These are phyloP conservation scores for Nemurella pictetii DNA, from an alignment of 2,888 invertebrate genomes.

Conservation along the genomic window DNA sequence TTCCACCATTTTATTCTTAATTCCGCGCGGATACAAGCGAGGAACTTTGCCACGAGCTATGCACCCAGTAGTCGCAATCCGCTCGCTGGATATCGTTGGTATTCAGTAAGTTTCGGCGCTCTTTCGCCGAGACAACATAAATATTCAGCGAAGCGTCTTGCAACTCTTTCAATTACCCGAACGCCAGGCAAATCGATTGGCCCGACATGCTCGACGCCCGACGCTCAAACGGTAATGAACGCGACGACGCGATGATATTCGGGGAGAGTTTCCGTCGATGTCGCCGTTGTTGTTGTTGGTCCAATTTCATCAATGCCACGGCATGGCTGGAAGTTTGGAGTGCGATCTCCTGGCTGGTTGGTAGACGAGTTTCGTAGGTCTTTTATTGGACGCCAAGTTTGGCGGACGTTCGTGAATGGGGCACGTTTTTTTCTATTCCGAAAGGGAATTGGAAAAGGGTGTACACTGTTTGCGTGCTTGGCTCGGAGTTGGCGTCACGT, in stretches of 20 bases:
- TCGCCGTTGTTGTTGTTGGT: background rate
- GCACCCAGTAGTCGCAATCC: no score
- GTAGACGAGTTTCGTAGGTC: no score
- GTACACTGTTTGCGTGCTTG: no score
- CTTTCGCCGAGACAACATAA: background rate
- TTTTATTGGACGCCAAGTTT: no score
- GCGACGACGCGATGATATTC: background rate
- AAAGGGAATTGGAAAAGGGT: no score
- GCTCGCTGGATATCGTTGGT: background rate
- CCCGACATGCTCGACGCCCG: background rate
- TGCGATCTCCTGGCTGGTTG: no score
- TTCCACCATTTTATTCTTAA: background rate
- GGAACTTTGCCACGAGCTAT: background rate
- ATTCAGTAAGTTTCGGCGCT: background rate
- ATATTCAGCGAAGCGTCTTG: background rate
- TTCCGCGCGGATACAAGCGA: background rate
- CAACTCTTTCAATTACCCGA: background rate
- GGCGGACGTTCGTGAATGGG: no score
- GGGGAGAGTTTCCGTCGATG: background rate
- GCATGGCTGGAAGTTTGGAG: no score
- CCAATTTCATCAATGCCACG: background rate
- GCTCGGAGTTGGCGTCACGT: no score
- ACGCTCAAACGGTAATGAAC: background rate
- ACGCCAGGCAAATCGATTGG: background rate
- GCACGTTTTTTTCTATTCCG: no score